Conservation (phyloP, 2,888 invertebrate genomes). For the Phasia obesa region DNA sequence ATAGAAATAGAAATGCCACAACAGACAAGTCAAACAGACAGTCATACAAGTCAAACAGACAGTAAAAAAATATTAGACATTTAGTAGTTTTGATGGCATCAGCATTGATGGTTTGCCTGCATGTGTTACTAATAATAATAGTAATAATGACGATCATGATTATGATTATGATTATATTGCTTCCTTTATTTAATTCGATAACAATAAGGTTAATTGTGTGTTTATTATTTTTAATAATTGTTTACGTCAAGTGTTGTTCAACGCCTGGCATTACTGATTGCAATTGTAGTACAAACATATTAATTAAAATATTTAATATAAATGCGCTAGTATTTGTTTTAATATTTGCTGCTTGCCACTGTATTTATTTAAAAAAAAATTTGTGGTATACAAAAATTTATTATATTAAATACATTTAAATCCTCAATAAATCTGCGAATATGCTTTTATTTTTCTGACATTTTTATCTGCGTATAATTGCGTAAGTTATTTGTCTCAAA, state of each 20-base stretch:
- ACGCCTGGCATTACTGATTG: not conserved
- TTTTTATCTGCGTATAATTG: too few species aligned
- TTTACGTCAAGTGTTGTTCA: slow-evolving; percentile 43
- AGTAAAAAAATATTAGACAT: not conserved
- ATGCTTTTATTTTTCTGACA: too few species aligned
- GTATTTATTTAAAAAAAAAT: too few species aligned
- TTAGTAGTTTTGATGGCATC: slow-evolving; percentile 10
- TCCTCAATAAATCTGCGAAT: too few species aligned
- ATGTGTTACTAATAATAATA: not conserved
- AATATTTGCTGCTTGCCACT: too few species aligned
- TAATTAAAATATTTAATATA: not conserved
- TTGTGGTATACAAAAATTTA: too few species aligned
- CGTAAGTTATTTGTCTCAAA: too few species aligned
- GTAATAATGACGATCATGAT: not conserved
- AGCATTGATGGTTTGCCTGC: not conserved
- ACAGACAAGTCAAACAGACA: not conserved
- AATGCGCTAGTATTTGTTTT: too few species aligned
- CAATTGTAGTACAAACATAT: not conserved
- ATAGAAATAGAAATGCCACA: not conserved
- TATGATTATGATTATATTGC: not conserved
- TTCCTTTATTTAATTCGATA: slow-evolving; percentile 3
- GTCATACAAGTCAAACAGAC: not conserved
- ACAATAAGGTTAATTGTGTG: slow-evolving; percentile 53
- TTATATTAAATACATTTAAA: too few species aligned
- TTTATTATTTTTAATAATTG: slow-evolving; percentile 62